These are phyloP conservation scores for Camponotus fellah DNA, from an alignment of 2,888 invertebrate species.

Conservation along the genomic window DNA sequence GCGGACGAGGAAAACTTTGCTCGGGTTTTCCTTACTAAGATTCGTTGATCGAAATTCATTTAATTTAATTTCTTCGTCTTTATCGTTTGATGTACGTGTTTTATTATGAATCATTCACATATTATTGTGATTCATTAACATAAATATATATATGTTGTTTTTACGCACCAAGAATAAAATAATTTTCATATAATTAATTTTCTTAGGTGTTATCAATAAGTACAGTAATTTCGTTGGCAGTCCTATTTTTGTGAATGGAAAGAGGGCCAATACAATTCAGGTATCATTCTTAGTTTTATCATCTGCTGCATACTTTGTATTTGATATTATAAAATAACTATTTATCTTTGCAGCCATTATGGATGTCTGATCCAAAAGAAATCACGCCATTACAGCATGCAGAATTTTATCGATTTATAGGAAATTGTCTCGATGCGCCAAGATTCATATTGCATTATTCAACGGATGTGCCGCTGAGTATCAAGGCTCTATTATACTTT, in stretches of 20 bases:
- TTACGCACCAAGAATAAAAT: background rate
- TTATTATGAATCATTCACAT: too few species aligned
- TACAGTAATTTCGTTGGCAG: constrained; percentile 99
- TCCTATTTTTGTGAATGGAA: constrained; percentile 96
- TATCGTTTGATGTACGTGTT: too few species aligned
- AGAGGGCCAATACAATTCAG: constrained; percentile 95
- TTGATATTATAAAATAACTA: constrained; percentile 7
- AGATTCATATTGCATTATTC: constrained; percentile 97
- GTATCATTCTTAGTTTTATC: constrained; percentile 82
- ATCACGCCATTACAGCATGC: constrained; percentile 95
- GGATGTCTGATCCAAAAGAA: constrained; percentile 97
- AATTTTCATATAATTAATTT: background rate
- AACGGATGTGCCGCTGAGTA: constrained; percentile 96
- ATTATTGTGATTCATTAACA: too few species aligned
- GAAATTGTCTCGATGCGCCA: constrained; percentile 95
- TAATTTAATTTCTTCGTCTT: too few species aligned
- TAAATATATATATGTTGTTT: constrained; percentile 9
- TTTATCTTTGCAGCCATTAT: constrained; percentile 90
- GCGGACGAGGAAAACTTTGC: too few species aligned
- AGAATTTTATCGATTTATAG: constrained; percentile 96
- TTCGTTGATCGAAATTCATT: too few species aligned
- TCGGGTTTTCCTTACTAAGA: too few species aligned
- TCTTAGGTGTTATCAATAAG: constrained; percentile 93
- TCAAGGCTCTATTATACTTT: constrained; percentile 96
- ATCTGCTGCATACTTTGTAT: background rate